phyloP scores from a whole-genome alignment of 2,113 vertebrate genomes.

The Leuciscus idus region DNA sequence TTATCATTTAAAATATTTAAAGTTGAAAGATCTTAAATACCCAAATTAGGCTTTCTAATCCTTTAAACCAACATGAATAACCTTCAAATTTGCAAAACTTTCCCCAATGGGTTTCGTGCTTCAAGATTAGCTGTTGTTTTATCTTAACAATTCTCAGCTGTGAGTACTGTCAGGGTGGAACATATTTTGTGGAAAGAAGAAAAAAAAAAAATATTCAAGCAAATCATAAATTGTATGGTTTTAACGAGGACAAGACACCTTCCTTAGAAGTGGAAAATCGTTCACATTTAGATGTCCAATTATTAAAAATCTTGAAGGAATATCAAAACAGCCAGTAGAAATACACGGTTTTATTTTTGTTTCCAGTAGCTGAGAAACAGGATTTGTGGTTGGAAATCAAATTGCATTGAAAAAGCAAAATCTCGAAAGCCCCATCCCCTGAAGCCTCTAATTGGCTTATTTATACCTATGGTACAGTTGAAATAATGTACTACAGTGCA shows the following conservation, averaged over 20 bases:
- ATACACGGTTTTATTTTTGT: slow-evolving; percentile 74
- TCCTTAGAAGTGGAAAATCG: not conserved
- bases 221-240: not conserved
- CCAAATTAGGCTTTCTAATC: not conserved
- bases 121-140: not conserved
- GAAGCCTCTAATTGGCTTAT: slow-evolving; percentile 49
- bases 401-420: slow-evolving; percentile 68
- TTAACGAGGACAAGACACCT: not conserved
- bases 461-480: slow-evolving; percentile 56
- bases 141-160: not conserved
- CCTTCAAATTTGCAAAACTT: not conserved
- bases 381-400: slow-evolving; percentile 66
- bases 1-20: not conserved
- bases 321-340: slow-evolving; percentile 66
- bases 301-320: not conserved
- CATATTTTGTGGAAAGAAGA: no score
- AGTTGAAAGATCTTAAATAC: not conserved
- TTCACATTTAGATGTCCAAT: not conserved
- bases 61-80: not conserved
- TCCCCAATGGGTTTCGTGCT: not conserved
- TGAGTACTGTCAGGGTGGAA: no score
- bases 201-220: not conserved
- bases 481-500: slow-evolving; percentile 69
- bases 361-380: slow-evolving; percentile 72
- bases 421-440: slow-evolving; percentile 21